Evolutionary conservation across 2,888 invertebrate genomes (phyloP), one percentile per base, ranked within the genome.

Genomic region (Cepaea hortensis): DNA sequence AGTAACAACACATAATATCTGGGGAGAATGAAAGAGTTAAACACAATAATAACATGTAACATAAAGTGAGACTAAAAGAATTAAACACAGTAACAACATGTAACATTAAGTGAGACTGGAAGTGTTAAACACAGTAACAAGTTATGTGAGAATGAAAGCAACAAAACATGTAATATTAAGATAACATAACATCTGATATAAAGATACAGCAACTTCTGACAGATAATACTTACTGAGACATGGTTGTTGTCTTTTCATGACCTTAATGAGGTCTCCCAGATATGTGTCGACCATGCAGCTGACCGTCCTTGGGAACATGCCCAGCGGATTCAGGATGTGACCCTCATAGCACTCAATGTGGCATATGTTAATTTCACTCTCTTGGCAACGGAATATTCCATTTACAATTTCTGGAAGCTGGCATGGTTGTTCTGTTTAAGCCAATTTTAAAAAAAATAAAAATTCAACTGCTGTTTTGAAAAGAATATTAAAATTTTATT

Each of bases 311-410:
- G 90, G 88, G 86, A 91, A 92, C 55, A 91, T 87, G 73, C 89
- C 87, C 75, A 92, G 87, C 7, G 92, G 92, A 86, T 91, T 92
- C 15, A 91, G 88, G 9, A 90, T 90, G 84, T 88, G 91, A 13
- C 88, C 90, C 18, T 88, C 87, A 72, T 92, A 90, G 89, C 93
- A 93, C 11, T 89, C 86, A 65, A 92, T 89, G 75, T 89, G 88
- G 87, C 92, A 92, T 23, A 88, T 84, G 48, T 90, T 90, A 61
- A 65, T 82, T 81, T 86, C 61, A 15, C 81, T 76, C 46, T 87
- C 83, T 72, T 89, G 90, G 89, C 93, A 93, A 35, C 90, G 87
- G 80, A 92, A 90, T 11, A 90, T 91, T 3, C 92, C 92, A 88
- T 92, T 87, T n/a, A 89, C 85, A 61, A 92, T 91, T 35, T 90